Percentiles rank a stretch among this genome's conserved stretches.
phyloP scores from a whole-genome alignment of 37 sponge, comb jelly and placozoan species.

The Oopsacas minuta region DNA sequence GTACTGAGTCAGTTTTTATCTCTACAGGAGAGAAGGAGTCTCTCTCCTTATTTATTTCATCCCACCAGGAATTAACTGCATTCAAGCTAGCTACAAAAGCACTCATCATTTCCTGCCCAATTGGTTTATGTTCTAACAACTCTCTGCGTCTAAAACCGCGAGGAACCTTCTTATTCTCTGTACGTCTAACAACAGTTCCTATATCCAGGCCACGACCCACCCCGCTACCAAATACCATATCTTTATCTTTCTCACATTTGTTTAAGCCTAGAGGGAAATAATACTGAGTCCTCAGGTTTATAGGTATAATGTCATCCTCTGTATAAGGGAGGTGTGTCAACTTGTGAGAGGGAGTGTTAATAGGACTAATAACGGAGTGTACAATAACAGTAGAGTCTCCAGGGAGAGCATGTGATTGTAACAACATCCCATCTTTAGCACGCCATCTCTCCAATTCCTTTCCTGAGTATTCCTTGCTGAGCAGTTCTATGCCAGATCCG shows the following conservation, averaged over 20 bases:
- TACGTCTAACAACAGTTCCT: background rate
- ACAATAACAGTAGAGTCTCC: background rate
- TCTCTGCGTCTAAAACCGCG: background rate
- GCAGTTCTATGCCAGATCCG: background rate
- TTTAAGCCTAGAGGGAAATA: background rate
- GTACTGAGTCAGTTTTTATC: background rate
- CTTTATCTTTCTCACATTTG: background rate
- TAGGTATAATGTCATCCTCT: background rate
- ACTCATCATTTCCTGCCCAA: background rate
- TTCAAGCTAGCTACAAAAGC: background rate
- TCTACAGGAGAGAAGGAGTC: background rate
- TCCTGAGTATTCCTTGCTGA: background rate
- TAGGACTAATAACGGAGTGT: background rate
- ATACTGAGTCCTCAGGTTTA: background rate
- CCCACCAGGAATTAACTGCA: background rate
- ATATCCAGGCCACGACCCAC: background rate
- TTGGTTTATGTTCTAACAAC: background rate
- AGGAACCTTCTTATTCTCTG: background rate
- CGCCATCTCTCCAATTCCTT: background rate
- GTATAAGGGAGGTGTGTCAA: background rate
- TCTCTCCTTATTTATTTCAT: background rate
- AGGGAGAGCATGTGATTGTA: conserved; percentile 3
- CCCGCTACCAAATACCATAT: background rate
- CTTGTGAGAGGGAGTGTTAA: background rate
- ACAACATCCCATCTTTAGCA: background rate